Conservation (phyloP, 2,797 vertebrate species). For the Podarcis lilfordi region DNA sequence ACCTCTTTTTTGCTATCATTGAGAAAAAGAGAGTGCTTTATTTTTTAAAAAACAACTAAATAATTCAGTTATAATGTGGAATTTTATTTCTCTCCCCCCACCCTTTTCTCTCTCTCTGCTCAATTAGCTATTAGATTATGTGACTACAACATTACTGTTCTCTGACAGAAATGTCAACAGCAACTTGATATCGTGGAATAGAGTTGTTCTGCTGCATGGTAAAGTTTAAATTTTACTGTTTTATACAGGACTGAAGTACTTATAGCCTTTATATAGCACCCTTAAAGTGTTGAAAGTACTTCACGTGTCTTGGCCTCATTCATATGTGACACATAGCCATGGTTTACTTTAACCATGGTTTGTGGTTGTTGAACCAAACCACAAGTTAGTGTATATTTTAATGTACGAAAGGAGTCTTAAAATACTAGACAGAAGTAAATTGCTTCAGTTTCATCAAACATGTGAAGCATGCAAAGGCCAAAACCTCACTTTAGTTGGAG, state of each 20-base stretch:
- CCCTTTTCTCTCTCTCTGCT: background rate
- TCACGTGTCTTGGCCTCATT: background rate
- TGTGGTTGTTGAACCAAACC: background rate
- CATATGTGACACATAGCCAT: background rate
- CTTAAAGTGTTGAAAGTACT: background rate
- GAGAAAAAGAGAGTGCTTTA: background rate
- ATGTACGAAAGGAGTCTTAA: background rate
- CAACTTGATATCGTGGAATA: constrained; percentile 95
- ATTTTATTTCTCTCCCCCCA: constrained; percentile 9
- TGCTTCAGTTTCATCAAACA: background rate
- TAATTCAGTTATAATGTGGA: background rate
- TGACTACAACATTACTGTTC: constrained; percentile 93
- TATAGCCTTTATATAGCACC: background rate
- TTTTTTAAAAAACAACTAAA: background rate
- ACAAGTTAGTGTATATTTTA: background rate
- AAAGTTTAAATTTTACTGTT: constrained; percentile 44
- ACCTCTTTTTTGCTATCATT: background rate
- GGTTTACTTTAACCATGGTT: background rate
- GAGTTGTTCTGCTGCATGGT: constrained; percentile 96
- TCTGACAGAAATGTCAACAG: constrained; percentile 95
- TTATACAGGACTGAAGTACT: too few relatives aligned
- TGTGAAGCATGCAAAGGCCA: background rate
- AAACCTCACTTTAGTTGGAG: background rate
- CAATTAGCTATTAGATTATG: constrained; percentile 92
- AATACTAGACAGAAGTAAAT: background rate